Evolutionary conservation across 1,140 invertebrate species (phyloP), one percentile per base, ranked within the genome.

Genomic region (Zaprionus gabonicus): DNA sequence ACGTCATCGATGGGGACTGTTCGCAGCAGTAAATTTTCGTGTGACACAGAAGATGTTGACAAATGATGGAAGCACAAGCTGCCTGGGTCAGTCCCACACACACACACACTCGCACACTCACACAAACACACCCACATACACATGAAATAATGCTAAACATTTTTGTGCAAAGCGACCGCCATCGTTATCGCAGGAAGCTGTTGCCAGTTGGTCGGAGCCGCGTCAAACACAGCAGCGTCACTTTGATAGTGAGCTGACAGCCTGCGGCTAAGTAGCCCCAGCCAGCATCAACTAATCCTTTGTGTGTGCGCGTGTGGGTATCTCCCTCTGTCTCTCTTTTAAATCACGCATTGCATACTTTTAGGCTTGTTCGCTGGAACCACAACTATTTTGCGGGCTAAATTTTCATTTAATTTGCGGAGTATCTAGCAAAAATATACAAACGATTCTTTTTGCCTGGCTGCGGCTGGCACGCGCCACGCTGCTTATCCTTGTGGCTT

Each of bases 51-150:
- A n/a, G 49, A 80, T 46, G 59, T 67, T 90, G 85, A 90, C 85
- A 85, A 87, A 87, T 90, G 85, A 85, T 80, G 81, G 38, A 27
- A 36, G 67, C 27, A 60, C 53, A 67, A 67, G 58, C 63, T 56
- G 51, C 64, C 36, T 55, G 62, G 27, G 49, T 66, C 64, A 25
- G 27, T 53, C 10, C 20, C 46, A 36, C 46, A 53, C 71, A 57
- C 49, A 57, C 49, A 34, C 58, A 36, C 71, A 66, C 41, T 63
- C 76, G 76, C 80, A 70, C 65, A 71, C 25, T 17, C 9, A 23
- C 23, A 23, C 20, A 20, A 20, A 72, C 63, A 64, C 71, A 58
- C n/a, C 31, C 17, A 36, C 31, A 31, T 13, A 15, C 25, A 51
- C 23, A 49, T 17, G 13, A 57, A 25, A 64, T 63, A 58, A 58